A percentile compares a stretch with the other conserved stretches of the same genome.
Evolutionary conservation across 2,888 invertebrate genomes (phyloP).

Genomic region (Agrenia bidenticulata): DNA sequence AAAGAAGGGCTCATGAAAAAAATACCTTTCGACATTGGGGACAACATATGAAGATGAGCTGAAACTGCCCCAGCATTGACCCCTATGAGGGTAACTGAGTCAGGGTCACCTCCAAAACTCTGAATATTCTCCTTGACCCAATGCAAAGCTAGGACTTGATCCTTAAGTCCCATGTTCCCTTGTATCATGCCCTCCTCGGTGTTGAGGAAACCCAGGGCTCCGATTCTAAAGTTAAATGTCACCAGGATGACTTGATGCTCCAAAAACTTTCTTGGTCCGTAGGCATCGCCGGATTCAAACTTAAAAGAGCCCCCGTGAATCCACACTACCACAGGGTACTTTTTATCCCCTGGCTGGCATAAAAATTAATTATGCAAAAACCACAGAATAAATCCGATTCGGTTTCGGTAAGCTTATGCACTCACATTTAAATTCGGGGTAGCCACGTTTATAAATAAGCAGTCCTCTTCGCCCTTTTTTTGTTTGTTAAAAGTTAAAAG

Average conservation of each 20-base stretch:
- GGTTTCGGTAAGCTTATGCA: no score
- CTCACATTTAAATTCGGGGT: constrained; percentile 25
- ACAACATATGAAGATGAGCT: constrained; percentile 45
- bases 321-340: constrained; percentile 33
- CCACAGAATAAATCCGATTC: no score
- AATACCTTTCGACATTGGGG: constrained; percentile 43
- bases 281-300: constrained; percentile 38
- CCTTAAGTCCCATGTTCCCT: constrained; percentile 46
- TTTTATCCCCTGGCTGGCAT: not conserved
- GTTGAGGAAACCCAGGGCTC: constrained; percentile 32
- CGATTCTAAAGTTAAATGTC: constrained; percentile 40
- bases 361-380: not conserved
- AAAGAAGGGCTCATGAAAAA: not conserved
- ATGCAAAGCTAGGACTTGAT: constrained; percentile 37
- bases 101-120: constrained; percentile 31
- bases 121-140: constrained; percentile 38
- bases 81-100: constrained; percentile 31
- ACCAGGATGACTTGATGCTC: constrained; percentile 45
- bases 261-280: constrained; percentile 38
- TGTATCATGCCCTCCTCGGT: constrained; percentile 15
- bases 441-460: constrained; percentile 39
- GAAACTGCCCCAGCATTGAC: constrained; percentile 42
- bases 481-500: no score
- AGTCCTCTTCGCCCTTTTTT: constrained; percentile 46
- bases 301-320: constrained; percentile 48